These are phyloP conservation scores for Pseudomugil gertrudae DNA, from an alignment of 2,797 vertebrate genomes.

Conservation along the genomic window DNA sequence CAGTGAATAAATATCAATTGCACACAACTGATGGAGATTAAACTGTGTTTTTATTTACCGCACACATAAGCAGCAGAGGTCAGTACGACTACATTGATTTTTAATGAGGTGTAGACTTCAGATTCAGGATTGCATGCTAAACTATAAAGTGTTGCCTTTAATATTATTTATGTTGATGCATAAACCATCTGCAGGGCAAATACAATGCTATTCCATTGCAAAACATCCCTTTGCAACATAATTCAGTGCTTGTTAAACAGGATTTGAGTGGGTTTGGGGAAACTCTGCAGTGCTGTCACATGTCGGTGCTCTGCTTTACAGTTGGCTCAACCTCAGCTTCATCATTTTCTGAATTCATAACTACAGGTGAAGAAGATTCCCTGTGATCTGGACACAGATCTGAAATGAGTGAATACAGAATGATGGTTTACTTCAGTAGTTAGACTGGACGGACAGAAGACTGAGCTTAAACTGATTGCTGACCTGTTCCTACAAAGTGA, in stretches of 20 bases:
- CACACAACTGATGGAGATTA: slow-evolving; percentile 3
- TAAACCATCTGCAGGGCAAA: background rate
- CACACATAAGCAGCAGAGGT: slow-evolving; percentile 12
- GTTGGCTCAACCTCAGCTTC: slow-evolving; percentile 13
- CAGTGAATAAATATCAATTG: slow-evolving; percentile 13
- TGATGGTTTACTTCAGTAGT: accelerated
- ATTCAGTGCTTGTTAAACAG: slow-evolving; percentile 30
- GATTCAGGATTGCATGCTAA: background rate
- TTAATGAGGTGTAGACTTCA: slow-evolving; percentile 1
- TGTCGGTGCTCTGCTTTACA: slow-evolving; percentile 26
- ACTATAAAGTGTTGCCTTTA: slow-evolving; percentile 1
- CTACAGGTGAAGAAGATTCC: slow-evolving; percentile 12
- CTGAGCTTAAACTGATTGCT: background rate
- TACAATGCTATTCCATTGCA: slow-evolving; percentile 6
- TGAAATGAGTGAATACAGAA: slow-evolving; percentile 31
- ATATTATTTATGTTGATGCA: slow-evolving; percentile 8
- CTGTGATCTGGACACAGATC: slow-evolving; percentile 72
- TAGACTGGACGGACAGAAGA: background rate
- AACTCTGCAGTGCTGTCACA: background rate
- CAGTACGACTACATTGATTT: slow-evolving; percentile 8
- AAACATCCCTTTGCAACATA: slow-evolving; percentile 7
- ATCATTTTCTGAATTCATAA: slow-evolving; percentile 25
- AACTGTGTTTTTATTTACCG: slow-evolving; percentile 59
- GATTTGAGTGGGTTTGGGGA: background rate
- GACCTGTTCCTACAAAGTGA: slow-evolving; percentile 59